Conservation (phyloP, 2,797 vertebrate genomes). For the Cossypha polioptera region DNA sequence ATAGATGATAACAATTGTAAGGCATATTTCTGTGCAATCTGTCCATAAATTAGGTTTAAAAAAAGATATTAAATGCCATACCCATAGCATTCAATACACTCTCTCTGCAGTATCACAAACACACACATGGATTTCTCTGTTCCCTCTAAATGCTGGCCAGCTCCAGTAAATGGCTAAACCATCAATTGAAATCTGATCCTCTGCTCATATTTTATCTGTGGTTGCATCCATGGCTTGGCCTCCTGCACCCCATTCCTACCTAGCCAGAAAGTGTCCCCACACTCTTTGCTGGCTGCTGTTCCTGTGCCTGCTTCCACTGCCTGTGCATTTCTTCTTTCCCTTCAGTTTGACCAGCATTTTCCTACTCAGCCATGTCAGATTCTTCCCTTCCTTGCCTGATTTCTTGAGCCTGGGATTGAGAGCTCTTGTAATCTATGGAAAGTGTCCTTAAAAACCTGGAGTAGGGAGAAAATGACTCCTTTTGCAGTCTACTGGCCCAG, state of each 20-base stretch:
- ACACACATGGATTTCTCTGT: background rate
- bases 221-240: background rate
- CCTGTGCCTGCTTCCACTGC: background rate
- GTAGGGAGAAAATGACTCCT: background rate
- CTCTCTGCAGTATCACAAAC: background rate
- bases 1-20: slow-evolving; percentile 29
- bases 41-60: background rate
- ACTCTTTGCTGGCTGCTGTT: background rate
- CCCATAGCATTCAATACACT: background rate
- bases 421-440: background rate
- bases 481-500: background rate
- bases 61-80: background rate
- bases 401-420: background rate
- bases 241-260: background rate
- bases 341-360: background rate
- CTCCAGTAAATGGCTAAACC: background rate
- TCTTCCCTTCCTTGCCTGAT: background rate
- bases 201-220: background rate
- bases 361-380: background rate
- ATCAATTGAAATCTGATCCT: background rate
- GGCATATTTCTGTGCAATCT: slow-evolving; percentile 5
- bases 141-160: background rate
- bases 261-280: background rate
- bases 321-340: background rate
- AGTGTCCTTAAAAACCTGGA: background rate